A percentile compares a stretch with the other conserved stretches of the same genome.
phyloP scores from a whole-genome alignment of 1,140 invertebrate species.

The Drosophila littoralis region DNA sequence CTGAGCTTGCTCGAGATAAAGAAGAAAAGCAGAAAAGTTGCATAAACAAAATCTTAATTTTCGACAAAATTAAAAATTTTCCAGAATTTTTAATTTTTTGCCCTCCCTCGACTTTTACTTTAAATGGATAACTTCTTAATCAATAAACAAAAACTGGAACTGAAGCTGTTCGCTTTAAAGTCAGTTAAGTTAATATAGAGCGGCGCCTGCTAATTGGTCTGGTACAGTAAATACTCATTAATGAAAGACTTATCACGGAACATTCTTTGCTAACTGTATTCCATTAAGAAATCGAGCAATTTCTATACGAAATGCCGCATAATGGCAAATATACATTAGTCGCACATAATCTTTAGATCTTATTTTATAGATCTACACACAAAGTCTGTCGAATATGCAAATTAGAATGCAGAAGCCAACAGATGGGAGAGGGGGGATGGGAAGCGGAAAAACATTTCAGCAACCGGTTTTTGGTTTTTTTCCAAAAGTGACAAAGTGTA shows the following conservation, averaged over 20 bases:
- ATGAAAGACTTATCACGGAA: not conserved
- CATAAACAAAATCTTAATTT: too few relatives aligned
- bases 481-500: slow-evolving; percentile 35
- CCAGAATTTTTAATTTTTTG: too few relatives aligned
- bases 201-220: not conserved
- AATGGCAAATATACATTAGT: slow-evolving; percentile 36
- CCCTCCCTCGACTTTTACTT: too few relatives aligned
- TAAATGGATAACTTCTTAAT: too few relatives aligned
- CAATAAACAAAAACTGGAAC: too few relatives aligned
- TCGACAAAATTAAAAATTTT: too few relatives aligned
- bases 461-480: slow-evolving; percentile 9
- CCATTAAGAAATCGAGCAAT: slow-evolving; percentile 23
- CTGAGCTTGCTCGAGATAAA: too few relatives aligned
- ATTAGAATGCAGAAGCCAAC: slow-evolving; percentile 35
- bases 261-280: slow-evolving; percentile 31
- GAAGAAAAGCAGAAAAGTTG: too few relatives aligned
- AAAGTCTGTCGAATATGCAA: slow-evolving; percentile 39
- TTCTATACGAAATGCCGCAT: slow-evolving; percentile 6
- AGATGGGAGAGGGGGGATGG: too few relatives aligned
- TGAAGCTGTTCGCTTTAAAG: too few relatives aligned
- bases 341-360: not conserved
- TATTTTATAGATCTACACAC: slow-evolving; percentile 1
- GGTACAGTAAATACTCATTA: slow-evolving; percentile 3
- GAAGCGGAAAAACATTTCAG: not conserved
- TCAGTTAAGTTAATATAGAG: not conserved